Conservation (phyloP, 1,140 invertebrate genomes). For the Phortica variegata region DNA sequence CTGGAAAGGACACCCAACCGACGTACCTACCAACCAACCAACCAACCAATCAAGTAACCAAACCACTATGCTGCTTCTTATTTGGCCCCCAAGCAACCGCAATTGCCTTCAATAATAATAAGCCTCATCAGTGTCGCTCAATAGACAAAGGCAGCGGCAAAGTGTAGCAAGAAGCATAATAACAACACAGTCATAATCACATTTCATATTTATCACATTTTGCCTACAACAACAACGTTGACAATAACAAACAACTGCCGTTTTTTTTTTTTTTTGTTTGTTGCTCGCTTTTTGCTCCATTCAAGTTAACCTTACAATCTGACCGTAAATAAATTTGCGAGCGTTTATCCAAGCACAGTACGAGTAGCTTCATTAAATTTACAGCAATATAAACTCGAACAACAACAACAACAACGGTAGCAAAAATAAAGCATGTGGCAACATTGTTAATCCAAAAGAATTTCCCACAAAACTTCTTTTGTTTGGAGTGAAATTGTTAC, state of each 20-base stretch:
- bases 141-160: background rate
- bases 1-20: background rate
- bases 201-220: conserved; percentile 57
- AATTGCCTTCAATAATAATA: conserved; percentile 39
- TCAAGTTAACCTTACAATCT: conserved; percentile 54
- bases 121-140: conserved; percentile 34
- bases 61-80: too few species aligned
- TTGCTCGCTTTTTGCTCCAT: too few species aligned
- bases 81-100: conserved; percentile 44
- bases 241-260: background rate
- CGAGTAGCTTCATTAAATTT: conserved; percentile 1
- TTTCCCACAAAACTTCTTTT: conserved; percentile 24
- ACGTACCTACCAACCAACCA: conserved; percentile 2
- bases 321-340: conserved; percentile 50
- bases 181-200: conserved; percentile 44
- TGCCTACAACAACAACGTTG: conserved; percentile 28
- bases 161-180: conserved; percentile 35
- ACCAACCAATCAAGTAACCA: conserved; percentile 43
- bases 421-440: background rate
- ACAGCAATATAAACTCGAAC: too few species aligned
- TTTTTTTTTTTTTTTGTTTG: conserved; percentile 18
- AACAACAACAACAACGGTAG: background rate
- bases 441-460: conserved; percentile 15
- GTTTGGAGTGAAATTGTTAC: background rate
- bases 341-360: background rate